Conservation (phyloP, 2,888 invertebrate genomes). For the Campoletis raptor region DNA sequence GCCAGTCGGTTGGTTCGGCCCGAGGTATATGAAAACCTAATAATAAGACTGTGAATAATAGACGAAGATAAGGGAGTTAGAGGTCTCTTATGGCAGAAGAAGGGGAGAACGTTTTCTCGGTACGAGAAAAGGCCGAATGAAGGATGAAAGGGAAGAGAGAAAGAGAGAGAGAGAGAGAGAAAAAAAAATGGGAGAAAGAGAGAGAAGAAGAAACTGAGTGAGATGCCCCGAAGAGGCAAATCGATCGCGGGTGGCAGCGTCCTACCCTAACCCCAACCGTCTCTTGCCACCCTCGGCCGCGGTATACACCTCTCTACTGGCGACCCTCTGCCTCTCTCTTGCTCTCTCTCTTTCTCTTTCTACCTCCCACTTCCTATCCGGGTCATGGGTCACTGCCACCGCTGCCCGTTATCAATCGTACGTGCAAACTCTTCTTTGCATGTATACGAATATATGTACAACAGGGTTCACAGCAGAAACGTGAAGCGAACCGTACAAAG, state of each 20-base stretch:
- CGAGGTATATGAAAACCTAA: constrained; percentile 17
- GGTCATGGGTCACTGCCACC: constrained; percentile 84
- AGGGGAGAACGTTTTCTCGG: constrained; percentile 41
- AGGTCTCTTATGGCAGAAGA: constrained; percentile 3
- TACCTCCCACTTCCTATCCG: constrained; percentile 78
- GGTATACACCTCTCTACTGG: constrained; percentile 52
- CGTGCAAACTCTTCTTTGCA: constrained; percentile 64
- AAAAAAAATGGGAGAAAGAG: no score
- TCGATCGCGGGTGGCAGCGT: constrained; percentile 78
- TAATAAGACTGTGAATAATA: constrained; percentile 54
- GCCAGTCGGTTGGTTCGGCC: background rate
- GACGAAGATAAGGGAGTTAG: constrained; percentile 34
- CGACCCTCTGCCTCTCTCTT: constrained; percentile 40
- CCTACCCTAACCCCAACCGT: constrained; percentile 79
- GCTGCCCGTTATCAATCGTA: constrained; percentile 74
- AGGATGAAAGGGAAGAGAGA: constrained; percentile 54
- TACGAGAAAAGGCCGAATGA: constrained; percentile 48
- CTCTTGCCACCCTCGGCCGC: constrained; percentile 59
- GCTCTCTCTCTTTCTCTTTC: constrained; percentile 35
- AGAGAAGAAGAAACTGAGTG: constrained; percentile 63
- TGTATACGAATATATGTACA: constrained; percentile 57
- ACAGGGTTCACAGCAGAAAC: constrained; percentile 56
- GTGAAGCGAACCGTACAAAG: constrained; percentile 64
- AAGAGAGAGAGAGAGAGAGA: constrained; percentile 54
- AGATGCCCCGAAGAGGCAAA: constrained; percentile 73